Evolutionary conservation across 2,888 invertebrate species (phyloP).

Genomic region (Gasteruption jaculator): DNA sequence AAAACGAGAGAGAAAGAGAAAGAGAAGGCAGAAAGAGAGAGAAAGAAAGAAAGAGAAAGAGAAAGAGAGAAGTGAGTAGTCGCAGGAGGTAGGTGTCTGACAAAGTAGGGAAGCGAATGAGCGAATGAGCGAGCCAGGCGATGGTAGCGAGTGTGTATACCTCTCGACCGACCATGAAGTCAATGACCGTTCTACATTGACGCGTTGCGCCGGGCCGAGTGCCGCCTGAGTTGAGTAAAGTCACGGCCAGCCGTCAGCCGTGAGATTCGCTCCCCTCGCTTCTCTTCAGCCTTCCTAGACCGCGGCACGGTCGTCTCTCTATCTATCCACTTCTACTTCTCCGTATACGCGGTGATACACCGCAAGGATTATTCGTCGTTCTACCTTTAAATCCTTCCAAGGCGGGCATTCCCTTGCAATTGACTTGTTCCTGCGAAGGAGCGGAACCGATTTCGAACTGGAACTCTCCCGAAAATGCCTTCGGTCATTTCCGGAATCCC

Average conservation of each 20-base stretch:
- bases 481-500: too few species aligned
- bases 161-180: slow-evolving; percentile 33
- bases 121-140: slow-evolving; percentile 10
- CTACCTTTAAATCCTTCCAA: too few species aligned
- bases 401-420: too few species aligned
- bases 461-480: too few species aligned
- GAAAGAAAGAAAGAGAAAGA: slow-evolving; percentile 9
- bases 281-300: slow-evolving; percentile 34
- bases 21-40: not conserved
- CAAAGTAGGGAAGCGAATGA: too few species aligned
- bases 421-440: too few species aligned
- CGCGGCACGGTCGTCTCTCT: too few species aligned
- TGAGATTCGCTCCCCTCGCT: slow-evolving; percentile 47
- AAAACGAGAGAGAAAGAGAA: slow-evolving; percentile 17
- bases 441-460: too few species aligned
- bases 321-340: not conserved
- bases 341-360: too few species aligned
- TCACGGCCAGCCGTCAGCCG: slow-evolving; percentile 51
- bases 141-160: slow-evolving; percentile 21
- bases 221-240: slow-evolving; percentile 48
- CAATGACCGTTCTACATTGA: slow-evolving; percentile 53
- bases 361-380: too few species aligned
- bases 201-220: slow-evolving; percentile 45
- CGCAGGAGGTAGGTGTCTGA: too few species aligned
- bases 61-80: slow-evolving; percentile 17